Conservation (phyloP, 2,888 invertebrate genomes). For the Parochlus steinenii region DNA sequence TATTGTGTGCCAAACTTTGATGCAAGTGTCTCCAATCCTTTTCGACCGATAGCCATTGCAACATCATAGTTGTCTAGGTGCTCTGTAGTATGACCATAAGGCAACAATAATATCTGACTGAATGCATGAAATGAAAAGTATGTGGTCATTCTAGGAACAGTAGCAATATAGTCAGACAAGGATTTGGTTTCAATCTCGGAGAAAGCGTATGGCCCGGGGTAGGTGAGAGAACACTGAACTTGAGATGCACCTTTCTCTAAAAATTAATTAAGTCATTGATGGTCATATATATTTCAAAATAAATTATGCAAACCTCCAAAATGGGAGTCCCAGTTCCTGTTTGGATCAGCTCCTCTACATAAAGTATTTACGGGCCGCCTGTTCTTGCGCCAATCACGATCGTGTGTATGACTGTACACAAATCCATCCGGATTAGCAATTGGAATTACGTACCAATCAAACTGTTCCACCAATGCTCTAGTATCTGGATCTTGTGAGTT, state of each 20-base stretch:
- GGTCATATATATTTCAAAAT: no score
- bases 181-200: constrained; percentile 49
- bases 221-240: constrained; percentile 42
- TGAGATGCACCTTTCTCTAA: constrained; percentile 38
- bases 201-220: constrained; percentile 46
- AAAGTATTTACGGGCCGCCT: constrained; percentile 29
- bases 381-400: constrained; percentile 49
- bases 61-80: constrained; percentile 41
- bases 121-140: constrained; percentile 62
- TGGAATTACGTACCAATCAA: constrained; percentile 61
- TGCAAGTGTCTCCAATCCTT: constrained; percentile 21
- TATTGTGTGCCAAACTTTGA: constrained; percentile 29
- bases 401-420: constrained; percentile 43
- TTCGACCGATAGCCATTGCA: constrained; percentile 30
- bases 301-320: no score
- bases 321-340: constrained; percentile 57
- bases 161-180: constrained; percentile 35
- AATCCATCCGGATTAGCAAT: constrained; percentile 63
- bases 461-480: constrained; percentile 33
- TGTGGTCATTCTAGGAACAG: constrained; percentile 36
- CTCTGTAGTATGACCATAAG: constrained; percentile 46
- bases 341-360: constrained; percentile 54
- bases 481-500: constrained; percentile 35
- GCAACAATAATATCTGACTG: constrained; percentile 49
- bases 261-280: no score